A percentile compares a stretch with the other conserved stretches of the same genome.
phyloP scores from a whole-genome alignment of 2,888 invertebrate genomes.

The Agrilus mali region DNA sequence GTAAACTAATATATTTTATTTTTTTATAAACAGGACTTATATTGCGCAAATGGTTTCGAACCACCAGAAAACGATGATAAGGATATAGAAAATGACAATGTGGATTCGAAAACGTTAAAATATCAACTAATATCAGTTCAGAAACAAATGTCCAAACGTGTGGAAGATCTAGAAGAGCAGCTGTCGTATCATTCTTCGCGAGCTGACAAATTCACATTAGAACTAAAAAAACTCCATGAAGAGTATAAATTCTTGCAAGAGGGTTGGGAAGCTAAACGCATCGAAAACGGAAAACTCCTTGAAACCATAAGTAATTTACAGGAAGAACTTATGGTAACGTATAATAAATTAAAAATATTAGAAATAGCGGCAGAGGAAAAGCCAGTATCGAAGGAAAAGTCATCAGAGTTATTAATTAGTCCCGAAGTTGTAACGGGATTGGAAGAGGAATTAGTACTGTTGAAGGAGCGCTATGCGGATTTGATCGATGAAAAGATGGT shows the following conservation, averaged over 20 bases:
- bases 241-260: conserved; percentile 14
- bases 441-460: conserved; percentile 59
- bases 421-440: conserved; percentile 46
- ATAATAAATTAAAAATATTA: not conserved
- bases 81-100: conserved; percentile 9
- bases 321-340: conserved; percentile 1
- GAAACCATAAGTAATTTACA: not conserved
- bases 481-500: conserved; percentile 49
- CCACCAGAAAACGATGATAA: not conserved
- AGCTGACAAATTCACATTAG: conserved; percentile 19
- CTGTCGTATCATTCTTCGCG: conserved; percentile 8
- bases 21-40: too few relatives aligned
- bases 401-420: conserved; percentile 10
- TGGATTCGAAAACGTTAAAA: conserved; percentile 31
- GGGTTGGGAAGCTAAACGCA: conserved; percentile 9
- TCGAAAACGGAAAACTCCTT: conserved; percentile 1
- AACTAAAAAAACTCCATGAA: conserved; percentile 25
- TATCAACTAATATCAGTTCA: conserved; percentile 31
- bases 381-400: too few relatives aligned
- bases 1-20: too few relatives aligned
- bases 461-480: conserved; percentile 60
- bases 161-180: conserved; percentile 26
- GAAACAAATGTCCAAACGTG: conserved; percentile 27
- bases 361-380: too few relatives aligned
- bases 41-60: too few relatives aligned